Percentiles rank a stretch among this genome's conserved stretches.
phyloP scores from a whole-genome alignment of 2,888 invertebrate genomes.

The Luperina testacea region DNA sequence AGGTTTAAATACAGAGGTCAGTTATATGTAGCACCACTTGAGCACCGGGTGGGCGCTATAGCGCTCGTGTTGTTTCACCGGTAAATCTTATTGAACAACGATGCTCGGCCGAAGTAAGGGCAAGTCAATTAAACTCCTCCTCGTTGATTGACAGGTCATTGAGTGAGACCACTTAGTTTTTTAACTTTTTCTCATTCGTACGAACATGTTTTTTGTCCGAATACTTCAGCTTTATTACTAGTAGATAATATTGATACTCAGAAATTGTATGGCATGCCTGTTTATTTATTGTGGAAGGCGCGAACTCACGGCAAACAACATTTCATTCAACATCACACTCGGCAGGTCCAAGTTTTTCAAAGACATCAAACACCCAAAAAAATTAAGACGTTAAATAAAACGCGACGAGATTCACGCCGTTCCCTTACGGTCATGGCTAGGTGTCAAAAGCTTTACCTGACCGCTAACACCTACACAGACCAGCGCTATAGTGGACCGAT shows the following conservation, averaged over 20 bases:
- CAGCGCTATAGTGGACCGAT: constrained; percentile 76
- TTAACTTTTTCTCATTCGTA: constrained; percentile 50
- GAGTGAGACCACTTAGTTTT: constrained; percentile 64
- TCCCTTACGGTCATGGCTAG: constrained; percentile 80
- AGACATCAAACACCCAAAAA: constrained; percentile 82
- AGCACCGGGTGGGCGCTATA: constrained; percentile 72
- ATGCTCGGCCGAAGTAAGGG: constrained; percentile 68
- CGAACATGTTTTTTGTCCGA: constrained; percentile 59
- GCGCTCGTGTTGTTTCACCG: constrained; percentile 68
- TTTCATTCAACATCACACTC: constrained; percentile 76
- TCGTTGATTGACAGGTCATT: constrained; percentile 76
- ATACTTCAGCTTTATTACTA: constrained; percentile 47
- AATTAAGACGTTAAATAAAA: constrained; percentile 83
- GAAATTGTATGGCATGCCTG: constrained; percentile 46
- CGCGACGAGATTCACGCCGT: constrained; percentile 86
- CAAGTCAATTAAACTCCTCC: constrained; percentile 68
- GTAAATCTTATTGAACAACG: constrained; percentile 71
- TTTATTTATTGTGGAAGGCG: constrained; percentile 55
- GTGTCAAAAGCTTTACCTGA: constrained; percentile 90
- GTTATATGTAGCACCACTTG: constrained; percentile 80
- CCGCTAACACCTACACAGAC: constrained; percentile 84
- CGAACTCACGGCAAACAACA: constrained; percentile 63
- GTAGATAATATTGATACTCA: constrained; percentile 49
- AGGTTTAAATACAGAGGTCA: constrained; percentile 66
- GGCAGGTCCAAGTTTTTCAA: constrained; percentile 71